These are phyloP conservation scores for Forbesichthys papilliferus DNA, from an alignment of 2,113 vertebrate species.

Conservation along the genomic window DNA sequence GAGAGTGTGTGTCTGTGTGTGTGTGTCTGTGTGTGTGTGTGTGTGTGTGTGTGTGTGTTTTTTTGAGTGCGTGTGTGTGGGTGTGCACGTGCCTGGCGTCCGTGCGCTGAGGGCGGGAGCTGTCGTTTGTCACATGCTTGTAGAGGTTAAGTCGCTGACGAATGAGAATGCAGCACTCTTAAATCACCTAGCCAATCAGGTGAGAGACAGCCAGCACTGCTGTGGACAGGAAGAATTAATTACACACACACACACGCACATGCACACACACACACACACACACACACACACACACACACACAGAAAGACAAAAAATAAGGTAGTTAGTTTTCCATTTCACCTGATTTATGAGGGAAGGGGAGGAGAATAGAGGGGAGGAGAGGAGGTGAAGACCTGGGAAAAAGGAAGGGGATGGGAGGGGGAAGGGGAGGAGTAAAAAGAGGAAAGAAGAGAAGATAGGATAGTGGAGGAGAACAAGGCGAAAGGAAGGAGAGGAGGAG, in stretches of 20 bases:
- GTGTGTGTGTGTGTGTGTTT: slow-evolving; percentile 18
- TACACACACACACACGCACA: slow-evolving; percentile 11
- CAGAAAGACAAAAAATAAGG: slow-evolving; percentile 40
- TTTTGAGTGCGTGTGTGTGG: slow-evolving; percentile 13
- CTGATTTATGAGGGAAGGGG: slow-evolving; percentile 40
- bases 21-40: slow-evolving; percentile 16
- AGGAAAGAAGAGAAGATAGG: background rate
- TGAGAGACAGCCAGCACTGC: slow-evolving; percentile 65
- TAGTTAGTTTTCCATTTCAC: slow-evolving; percentile 56
- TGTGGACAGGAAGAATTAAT: slow-evolving; percentile 35
- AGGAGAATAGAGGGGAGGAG: background rate
- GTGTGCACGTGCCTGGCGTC: slow-evolving; percentile 17
- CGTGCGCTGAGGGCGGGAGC: slow-evolving; percentile 2
- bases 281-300: slow-evolving; percentile 27
- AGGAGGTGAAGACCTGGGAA: background rate
- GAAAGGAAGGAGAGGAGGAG: background rate
- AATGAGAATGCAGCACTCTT: slow-evolving; percentile 68
- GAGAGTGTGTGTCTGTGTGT: slow-evolving; percentile 2
- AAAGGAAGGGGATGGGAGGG: background rate
- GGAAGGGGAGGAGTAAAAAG: background rate
- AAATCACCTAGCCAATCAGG: slow-evolving; percentile 74
- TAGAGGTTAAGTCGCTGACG: slow-evolving; percentile 61
- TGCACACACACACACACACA: slow-evolving; percentile 10
- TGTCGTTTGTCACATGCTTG: slow-evolving; percentile 54
- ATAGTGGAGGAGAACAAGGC: background rate